Evolutionary conservation across 2,113 vertebrate species (phyloP), one percentile per base, ranked within the genome.

Genomic region (Charadrius vociferus): DNA sequence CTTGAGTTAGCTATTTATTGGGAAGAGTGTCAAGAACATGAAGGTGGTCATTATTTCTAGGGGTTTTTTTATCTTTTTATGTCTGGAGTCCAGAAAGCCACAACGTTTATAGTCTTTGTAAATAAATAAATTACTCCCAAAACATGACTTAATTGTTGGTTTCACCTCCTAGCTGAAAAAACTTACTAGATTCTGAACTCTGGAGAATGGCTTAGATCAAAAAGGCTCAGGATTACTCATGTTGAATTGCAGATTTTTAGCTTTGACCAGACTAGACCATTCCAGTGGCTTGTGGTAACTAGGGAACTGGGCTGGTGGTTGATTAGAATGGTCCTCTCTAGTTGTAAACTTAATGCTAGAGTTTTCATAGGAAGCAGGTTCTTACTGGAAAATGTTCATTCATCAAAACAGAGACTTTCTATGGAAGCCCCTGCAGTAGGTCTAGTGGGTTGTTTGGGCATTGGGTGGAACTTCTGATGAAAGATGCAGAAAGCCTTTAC

Each of bases 361-460:
- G 19, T 61, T 34, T 81, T 59, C 20, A 22, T 22, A 93, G 34
- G 34, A 92, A 86, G 32, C 6, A 14, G 9, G 3, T 43, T 68
- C 75, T 70, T 84, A 7, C 13, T 53, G 39, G 37, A 89, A 94
- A 59, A 43, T 10, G 3, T 30, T 0, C 0, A 1, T 59, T 83
- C 17, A 41, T 61, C 62, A 86, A 32, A 36, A 34, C 0, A 0
- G n/a, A 58, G 18, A 14, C 6, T 83, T 72, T 80, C 58, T 77
- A 2, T 55, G 18, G 81, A 80, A 88, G 21, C 15, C 52, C 24
- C 22, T 8, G 19, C 20, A 12, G 1, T 34, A 5, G 22, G 15
- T 81, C 26, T 55, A 2, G n/a, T 0, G 0, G 3, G 6, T 34
- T 90, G n/a, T 50, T 90, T 1, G 2, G 12, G 34, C 5, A 2